phyloP scores from a whole-genome alignment of 2,888 invertebrate species.

The Cephus sareptanus region DNA sequence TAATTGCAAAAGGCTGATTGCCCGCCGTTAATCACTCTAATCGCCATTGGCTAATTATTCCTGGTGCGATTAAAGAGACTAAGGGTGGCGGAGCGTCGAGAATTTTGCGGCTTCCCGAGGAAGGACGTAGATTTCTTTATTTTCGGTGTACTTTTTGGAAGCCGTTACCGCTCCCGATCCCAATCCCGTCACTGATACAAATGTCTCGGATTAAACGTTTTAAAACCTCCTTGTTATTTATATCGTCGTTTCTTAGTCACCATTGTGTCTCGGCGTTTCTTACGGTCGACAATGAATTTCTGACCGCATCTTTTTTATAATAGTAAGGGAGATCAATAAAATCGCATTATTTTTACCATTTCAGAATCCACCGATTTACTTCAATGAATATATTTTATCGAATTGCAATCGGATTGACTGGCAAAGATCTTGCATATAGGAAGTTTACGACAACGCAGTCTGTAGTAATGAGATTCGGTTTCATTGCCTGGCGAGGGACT shows the following conservation, averaged over 20 bases:
- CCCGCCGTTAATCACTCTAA: conserved; percentile 54
- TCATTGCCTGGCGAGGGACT: background rate
- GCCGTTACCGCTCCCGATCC: conserved; percentile 15
- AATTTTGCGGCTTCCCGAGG: conserved; percentile 31
- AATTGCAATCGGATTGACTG: background rate
- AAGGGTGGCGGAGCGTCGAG: conserved; percentile 33
- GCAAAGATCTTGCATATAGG: background rate
- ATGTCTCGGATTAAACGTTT: conserved; percentile 48
- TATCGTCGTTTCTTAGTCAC: conserved; percentile 31
- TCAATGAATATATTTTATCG: background rate
- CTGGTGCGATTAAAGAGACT: conserved; percentile 54
- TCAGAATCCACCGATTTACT: background rate
- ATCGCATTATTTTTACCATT: background rate
- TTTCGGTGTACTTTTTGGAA: conserved; percentile 28
- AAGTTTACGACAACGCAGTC: background rate
- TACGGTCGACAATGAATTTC: background rate
- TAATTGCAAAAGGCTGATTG: conserved; percentile 51
- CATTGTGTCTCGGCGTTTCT: background rate
- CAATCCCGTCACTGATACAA: conserved; percentile 37
- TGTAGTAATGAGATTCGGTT: background rate
- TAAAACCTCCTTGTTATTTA: conserved; percentile 38
- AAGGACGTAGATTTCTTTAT: conserved; percentile 39
- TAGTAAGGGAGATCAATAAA: background rate
- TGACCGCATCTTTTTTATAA: background rate
- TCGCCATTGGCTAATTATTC: conserved; percentile 58